These are phyloP conservation scores for western clawed frog (Xenopus tropicalis) DNA, from an alignment of 2,113 vertebrate genomes.

Conservation along the genomic window UCB_Xtro_10.0 CM004447.2:28974501-28975000, in stretches of 20 bases:
- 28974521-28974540: neutral
- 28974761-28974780: conserved; percentile 56
- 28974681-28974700: conserved; percentile 55
- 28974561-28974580: no score
- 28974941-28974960: no score
- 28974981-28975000: no score
- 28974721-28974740: conserved; percentile 46
- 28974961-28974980: no score
- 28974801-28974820: neutral
- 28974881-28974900: no score
- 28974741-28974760: conserved; percentile 54
- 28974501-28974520: no score
- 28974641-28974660: conserved; percentile 44
- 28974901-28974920: no score
- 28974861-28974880: no score
- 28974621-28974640: neutral
- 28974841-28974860: no score
- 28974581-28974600: no score
- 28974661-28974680: conserved; percentile 60
- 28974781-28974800: neutral
- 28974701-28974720: conserved; percentile 48
- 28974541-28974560: neutral
- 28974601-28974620: neutral
- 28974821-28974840: neutral
- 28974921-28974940: no score